Evolutionary conservation across 2,113 vertebrate genomes (phyloP), one percentile per base, ranked within the genome.

Genomic region (Rhinolophus ferrumequinum): DNA sequence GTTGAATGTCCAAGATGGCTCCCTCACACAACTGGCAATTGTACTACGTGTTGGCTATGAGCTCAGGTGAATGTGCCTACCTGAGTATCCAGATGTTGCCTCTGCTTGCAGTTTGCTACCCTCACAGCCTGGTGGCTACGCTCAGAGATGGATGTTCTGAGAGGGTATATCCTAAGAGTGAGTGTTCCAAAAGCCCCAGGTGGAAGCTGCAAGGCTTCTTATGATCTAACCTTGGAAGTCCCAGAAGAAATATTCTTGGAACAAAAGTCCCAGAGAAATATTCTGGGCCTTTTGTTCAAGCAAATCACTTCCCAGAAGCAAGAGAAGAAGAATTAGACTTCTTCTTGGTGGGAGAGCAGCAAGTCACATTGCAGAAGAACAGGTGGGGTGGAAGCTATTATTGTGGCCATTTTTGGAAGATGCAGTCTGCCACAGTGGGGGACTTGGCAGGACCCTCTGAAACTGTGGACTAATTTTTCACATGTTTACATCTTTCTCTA

Each of bases 391-490:
- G 69, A 52, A 67, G 16, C 35, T 41, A 15, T 62, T 54, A 52
- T 8, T 47, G 1, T 60, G 89, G 41, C 22, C 19, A 21, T 50
- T 79, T 54, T 54, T 56, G 64, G 56, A 58, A 89, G 28, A 75
- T 5, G 35, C 10, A 16, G 0, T 56, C 14, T 28, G 33, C 50
- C 35, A 6, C 21, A n/a, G 38, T 12, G 6, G 1, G 3, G 22
- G 24, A 72, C 28, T 9, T 60, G 52, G 9, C 52, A 52, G 6
- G 28, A 6, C 16, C 44, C 75, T 95, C 90, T 11, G 54, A 76
- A 75, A 54, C 15, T n/a, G 4, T 41, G n/a, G 41, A n/a, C 30
- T 60, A 30, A 70, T 52, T 90, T 67, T 75, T 73, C 67, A 93
- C 41, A 72, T 12, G 24, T 52, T 72, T 83, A 26, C 7, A 28